phyloP scores from a whole-genome alignment of 2,888 invertebrate species.

The Mesoligia furuncula region DNA sequence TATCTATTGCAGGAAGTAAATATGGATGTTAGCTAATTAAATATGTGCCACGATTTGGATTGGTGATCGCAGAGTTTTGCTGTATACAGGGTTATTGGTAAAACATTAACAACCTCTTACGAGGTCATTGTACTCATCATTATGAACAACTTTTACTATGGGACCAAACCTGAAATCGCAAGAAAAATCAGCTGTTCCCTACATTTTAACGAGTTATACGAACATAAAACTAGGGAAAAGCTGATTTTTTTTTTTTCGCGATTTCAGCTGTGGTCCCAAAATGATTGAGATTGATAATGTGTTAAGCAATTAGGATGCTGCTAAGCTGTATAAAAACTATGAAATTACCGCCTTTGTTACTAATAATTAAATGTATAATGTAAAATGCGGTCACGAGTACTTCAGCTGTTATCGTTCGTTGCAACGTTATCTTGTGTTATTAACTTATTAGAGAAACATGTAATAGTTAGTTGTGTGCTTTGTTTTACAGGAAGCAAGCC shows the following conservation, averaged over 20 bases:
- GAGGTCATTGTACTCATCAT: too few relatives aligned
- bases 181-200: too few relatives aligned
- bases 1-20: neutral
- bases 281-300: neutral
- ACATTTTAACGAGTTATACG: too few relatives aligned
- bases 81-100: too few relatives aligned
- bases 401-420: conserved; percentile 48
- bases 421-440: conserved; percentile 39
- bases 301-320: neutral
- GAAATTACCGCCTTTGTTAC: conserved; percentile 30
- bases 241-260: too few relatives aligned
- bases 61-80: neutral
- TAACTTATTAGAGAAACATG: conserved; percentile 23
- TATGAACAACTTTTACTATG: too few relatives aligned
- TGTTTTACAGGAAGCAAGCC: conserved; percentile 96
- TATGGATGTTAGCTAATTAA: neutral
- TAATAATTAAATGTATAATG: conserved; percentile 48
- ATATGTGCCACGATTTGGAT: conserved; percentile 2
- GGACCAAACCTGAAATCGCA: too few relatives aligned
- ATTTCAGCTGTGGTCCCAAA: too few relatives aligned
- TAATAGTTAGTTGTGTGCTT: conserved; percentile 30
- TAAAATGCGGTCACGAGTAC: conserved; percentile 34
- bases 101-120: too few relatives aligned
- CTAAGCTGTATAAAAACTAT: conserved; percentile 18
- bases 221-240: too few relatives aligned